Base-by-base conservation (phyloP, 2,113 vertebrate species). In the Scopus umbretta region DNA sequence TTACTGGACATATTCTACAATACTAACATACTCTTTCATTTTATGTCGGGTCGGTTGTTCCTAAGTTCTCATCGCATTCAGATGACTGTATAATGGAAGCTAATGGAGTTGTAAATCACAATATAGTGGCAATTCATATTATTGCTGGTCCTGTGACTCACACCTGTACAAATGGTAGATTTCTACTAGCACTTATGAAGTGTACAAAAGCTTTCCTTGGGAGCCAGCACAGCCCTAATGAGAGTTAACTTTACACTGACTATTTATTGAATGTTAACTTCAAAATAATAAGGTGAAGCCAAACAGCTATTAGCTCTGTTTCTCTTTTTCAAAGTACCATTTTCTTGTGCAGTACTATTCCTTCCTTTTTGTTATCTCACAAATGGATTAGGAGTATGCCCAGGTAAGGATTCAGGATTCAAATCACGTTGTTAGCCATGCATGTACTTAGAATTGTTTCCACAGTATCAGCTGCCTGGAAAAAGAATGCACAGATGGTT, bases 1-100 rank as follows among this genome's bases (percentile, higher is more conserved):
- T 25, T 63, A 29, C 16, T 52, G 16, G 17, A 47, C 0, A 0
- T 15, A 47, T 45, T 42, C n/a, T 42, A 38, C 13, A 59, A 13
- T 23, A 47, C 3, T 40, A 50, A 40, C 13, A 13, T 20, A 7
- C 6, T 55, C 38, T 62, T 84, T 43, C 29, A 29, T 61, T 86
- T 85, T 26, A 26, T 43, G 7, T 75, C 73, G 29, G 9, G 7
- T 75, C 73, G 29, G 9, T 36, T 68, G 4, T 50, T 61, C 21
- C 34, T 36, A 10, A 27, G 52, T 58, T 70, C 62, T 80, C 26
- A 13, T 76, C 36, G 20, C 10, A 8, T 72, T 73, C 66, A 80
- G 49, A 38, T 27, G 27, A 61, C 20, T 43, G 34, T 67, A 29
- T 43, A 83, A 56, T n/a, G 25, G 75, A 62, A 55, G 18, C 1